phyloP scores from a whole-genome alignment of 1,140 invertebrate species.

The Heliothis virescens region DNA sequence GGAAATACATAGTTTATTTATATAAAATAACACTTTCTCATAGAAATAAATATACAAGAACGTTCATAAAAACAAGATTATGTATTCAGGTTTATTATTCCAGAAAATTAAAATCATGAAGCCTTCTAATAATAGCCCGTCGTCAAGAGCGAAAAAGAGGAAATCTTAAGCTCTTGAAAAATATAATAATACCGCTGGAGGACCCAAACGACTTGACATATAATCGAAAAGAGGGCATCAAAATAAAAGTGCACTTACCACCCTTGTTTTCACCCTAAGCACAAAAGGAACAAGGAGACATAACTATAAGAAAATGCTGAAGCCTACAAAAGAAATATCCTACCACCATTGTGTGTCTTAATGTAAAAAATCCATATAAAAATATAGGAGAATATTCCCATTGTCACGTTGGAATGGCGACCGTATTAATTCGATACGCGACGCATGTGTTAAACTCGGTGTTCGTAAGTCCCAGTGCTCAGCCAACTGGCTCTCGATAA shows the following conservation, averaged over 20 bases:
- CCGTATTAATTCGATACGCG: neutral
- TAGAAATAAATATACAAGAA: too few species aligned
- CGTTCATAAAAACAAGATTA: too few species aligned
- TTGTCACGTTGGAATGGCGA: slow-evolving; percentile 10
- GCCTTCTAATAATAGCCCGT: neutral
- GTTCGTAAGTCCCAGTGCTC: neutral
- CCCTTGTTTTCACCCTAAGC: slow-evolving; percentile 28
- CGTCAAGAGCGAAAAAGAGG: neutral
- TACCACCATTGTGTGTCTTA: slow-evolving; percentile 16
- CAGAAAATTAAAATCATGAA: too few species aligned
- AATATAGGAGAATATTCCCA: slow-evolving; percentile 20
- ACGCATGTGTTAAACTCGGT: neutral
- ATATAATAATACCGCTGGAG: slow-evolving; percentile 13
- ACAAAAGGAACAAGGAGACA: slow-evolving; percentile 20
- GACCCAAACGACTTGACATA: slow-evolving; percentile 15
- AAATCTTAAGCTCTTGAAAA: slow-evolving; percentile 1
- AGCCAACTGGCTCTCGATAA: neutral
- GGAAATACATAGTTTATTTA: too few species aligned
- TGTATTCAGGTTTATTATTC: too few species aligned
- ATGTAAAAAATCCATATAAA: slow-evolving; percentile 16
- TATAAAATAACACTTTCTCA: too few species aligned
- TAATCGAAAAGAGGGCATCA: slow-evolving; percentile 22
- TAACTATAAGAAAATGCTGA: neutral
- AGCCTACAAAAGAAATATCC: slow-evolving; percentile 18
- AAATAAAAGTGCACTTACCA: slow-evolving; percentile 35